These are phyloP conservation scores for Apamea monoglypha DNA, from an alignment of 2,888 invertebrate genomes.

Conservation along the genomic window DNA sequence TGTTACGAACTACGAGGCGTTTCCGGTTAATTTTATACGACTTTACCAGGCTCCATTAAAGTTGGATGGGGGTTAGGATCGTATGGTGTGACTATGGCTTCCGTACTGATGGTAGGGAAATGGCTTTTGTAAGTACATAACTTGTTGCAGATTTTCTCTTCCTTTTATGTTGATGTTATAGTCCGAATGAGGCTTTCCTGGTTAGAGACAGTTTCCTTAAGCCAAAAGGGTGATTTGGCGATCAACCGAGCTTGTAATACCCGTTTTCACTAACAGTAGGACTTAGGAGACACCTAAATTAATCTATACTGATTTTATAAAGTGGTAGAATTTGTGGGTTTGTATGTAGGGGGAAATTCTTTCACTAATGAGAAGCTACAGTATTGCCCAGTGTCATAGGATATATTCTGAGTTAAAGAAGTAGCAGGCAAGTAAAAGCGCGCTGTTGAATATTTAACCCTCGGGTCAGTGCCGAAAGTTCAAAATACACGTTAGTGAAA, in stretches of 20 bases:
- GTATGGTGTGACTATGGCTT: conserved; percentile 31
- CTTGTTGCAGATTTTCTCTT: conserved; percentile 31
- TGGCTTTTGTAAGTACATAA: conserved; percentile 27
- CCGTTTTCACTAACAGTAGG: neutral
- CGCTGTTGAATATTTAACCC: neutral
- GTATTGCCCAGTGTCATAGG: too few species aligned
- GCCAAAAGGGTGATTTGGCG: neutral
- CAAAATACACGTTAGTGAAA: neutral
- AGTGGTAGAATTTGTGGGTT: neutral
- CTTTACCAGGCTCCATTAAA: conserved; percentile 30
- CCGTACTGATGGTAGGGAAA: conserved; percentile 23
- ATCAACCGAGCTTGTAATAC: neutral
- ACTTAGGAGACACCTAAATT: too few species aligned
- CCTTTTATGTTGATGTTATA: conserved; percentile 12
- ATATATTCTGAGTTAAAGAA: too few species aligned
- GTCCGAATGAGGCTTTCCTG: neutral
- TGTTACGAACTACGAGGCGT: conserved; percentile 34
- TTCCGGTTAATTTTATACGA: conserved; percentile 59
- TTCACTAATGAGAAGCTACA: too few species aligned
- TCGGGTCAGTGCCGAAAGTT: neutral
- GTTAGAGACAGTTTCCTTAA: neutral
- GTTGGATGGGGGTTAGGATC: conserved; percentile 20
- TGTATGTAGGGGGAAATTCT: too few species aligned
- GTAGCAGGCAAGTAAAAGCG: neutral
- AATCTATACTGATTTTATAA: neutral